Evolutionary conservation across 2,888 invertebrate species (phyloP).

Genomic region (Dilophus febrilis): DNA sequence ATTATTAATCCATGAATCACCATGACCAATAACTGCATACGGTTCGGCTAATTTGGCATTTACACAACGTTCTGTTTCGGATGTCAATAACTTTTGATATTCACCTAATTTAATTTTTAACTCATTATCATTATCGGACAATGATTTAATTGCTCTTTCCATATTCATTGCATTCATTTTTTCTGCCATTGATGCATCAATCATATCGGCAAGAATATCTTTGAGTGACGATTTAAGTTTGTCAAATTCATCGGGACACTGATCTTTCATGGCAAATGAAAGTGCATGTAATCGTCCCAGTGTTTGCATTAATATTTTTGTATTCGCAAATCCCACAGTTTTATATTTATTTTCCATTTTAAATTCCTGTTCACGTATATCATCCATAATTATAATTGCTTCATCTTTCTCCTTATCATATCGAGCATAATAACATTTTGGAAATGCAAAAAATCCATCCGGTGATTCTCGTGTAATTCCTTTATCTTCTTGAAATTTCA

Average conservation of each 20-base stretch:
- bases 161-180: not conserved
- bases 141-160: constrained; percentile 2
- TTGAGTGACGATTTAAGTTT: constrained; percentile 3
- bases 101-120: constrained; percentile 4
- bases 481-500: constrained; percentile 7
- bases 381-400: constrained; percentile 8
- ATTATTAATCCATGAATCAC: constrained; percentile 9
- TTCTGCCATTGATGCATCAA: not conserved
- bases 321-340: constrained; percentile 5
- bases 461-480: not conserved
- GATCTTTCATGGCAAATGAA: constrained; percentile 8
- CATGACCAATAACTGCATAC: constrained; percentile 7
- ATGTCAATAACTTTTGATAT: not conserved
- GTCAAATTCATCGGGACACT: constrained; percentile 5
- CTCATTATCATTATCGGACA: constrained; percentile 5
- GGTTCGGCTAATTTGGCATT: constrained; percentile 6
- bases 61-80: not conserved
- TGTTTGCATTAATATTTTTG: constrained; percentile 4
- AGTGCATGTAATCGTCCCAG: constrained; percentile 8
- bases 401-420: constrained; percentile 5
- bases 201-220: not conserved
- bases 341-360: constrained; percentile 6
- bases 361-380: constrained; percentile 5
- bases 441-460: constrained; percentile 7
- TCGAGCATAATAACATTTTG: constrained; percentile 7